Evolutionary conservation across 2,113 vertebrate species (phyloP).

Genomic region (Rhinolophus ferrumequinum): DNA sequence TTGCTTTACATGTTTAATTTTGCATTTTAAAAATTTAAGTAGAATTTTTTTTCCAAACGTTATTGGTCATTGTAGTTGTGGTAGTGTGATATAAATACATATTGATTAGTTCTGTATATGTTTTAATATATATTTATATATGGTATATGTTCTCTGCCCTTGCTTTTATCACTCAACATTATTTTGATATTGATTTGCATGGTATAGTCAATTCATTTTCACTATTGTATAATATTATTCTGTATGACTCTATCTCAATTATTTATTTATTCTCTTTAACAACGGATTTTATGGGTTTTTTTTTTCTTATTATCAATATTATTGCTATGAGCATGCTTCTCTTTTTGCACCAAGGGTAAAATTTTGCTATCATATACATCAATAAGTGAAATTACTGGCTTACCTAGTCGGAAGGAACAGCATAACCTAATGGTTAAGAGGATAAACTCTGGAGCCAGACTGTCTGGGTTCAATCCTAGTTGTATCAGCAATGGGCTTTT

Average conservation of each 20-base stretch:
- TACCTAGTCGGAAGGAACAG: neutral
- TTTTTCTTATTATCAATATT: neutral
- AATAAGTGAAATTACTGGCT: neutral
- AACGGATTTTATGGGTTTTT: neutral
- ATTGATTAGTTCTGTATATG: neutral
- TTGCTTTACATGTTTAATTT: neutral
- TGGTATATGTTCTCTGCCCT: neutral
- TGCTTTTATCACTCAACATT: neutral
- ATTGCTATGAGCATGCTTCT: neutral
- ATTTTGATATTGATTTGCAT: neutral
- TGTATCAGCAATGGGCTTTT: neutral
- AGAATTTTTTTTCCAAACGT: neutral
- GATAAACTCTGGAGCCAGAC: neutral
- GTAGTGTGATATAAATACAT: neutral
- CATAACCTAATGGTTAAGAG: neutral
- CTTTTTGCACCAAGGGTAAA: neutral
- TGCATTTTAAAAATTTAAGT: neutral
- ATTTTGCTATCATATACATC: neutral
- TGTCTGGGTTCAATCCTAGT: neutral
- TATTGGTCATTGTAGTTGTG: neutral
- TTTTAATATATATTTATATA: neutral
- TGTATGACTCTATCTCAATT: neutral
- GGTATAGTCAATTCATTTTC: neutral
- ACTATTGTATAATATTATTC: neutral
- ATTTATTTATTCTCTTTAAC: neutral